phyloP scores from a whole-genome alignment of 2,888 invertebrate genomes.

The Archips crataeganus region DNA sequence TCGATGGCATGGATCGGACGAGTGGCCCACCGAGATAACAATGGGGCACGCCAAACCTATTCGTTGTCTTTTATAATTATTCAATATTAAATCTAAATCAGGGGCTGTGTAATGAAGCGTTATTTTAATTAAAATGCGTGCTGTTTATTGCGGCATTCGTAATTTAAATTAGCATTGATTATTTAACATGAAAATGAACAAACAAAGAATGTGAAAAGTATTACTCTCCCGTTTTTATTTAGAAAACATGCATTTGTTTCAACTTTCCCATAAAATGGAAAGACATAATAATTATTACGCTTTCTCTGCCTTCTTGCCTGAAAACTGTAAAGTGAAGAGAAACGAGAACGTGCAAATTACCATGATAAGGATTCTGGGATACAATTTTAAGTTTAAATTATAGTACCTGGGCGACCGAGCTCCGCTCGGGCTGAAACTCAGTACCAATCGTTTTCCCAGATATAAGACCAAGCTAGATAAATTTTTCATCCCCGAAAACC shows the following conservation, averaged over 20 bases:
- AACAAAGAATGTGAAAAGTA: slow-evolving; percentile 27
- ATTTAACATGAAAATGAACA: slow-evolving; percentile 28
- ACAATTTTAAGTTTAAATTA: no score
- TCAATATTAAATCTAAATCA: slow-evolving; percentile 30
- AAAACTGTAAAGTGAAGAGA: no score
- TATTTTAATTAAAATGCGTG: slow-evolving; percentile 31
- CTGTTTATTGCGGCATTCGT: slow-evolving; percentile 20
- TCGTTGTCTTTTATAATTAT: slow-evolving; percentile 32
- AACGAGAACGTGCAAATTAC: no score
- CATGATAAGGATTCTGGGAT: no score
- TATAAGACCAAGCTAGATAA: no score
- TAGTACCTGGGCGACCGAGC: no score
- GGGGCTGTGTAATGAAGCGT: slow-evolving; percentile 5
- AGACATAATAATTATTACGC: neutral
- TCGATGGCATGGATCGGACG: slow-evolving; percentile 29
- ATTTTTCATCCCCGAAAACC: no score
- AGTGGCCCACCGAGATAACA: slow-evolving; percentile 38
- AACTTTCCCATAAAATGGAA: neutral
- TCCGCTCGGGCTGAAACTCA: no score
- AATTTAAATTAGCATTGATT: slow-evolving; percentile 26
- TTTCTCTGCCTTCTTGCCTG: neutral
- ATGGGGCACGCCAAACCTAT: slow-evolving; percentile 34
- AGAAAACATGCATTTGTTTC: neutral
- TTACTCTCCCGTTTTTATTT: neutral
- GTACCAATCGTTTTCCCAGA: no score